Conservation (phyloP, 2,797 vertebrate species). For the Capromys pilorides region DNA sequence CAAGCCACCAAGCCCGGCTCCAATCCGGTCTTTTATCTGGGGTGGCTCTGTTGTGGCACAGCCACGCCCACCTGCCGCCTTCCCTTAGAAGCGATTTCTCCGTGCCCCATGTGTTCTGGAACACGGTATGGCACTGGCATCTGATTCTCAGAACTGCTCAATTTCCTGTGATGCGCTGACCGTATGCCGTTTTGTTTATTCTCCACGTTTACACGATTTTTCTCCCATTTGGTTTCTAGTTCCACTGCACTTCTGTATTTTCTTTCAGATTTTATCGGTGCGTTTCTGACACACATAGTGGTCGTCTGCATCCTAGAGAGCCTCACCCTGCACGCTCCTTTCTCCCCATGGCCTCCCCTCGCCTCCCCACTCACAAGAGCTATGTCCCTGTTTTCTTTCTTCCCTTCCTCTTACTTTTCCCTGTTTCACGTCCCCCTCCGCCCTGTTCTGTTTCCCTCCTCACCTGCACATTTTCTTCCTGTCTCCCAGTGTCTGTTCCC, state of each 20-base stretch:
- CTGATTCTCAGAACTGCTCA: not conserved
- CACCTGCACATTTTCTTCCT: too few relatives aligned
- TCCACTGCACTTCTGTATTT: not conserved
- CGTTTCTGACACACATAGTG: not conserved
- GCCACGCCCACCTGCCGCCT: accelerated
- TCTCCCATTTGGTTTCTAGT: not conserved
- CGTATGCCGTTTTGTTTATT: accelerated
- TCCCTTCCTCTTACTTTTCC: too few relatives aligned
- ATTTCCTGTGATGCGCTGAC: not conserved
- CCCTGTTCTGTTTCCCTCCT: too few relatives aligned
- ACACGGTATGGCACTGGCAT: too few relatives aligned
- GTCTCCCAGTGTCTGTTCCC: too few relatives aligned
- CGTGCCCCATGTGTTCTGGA: too few relatives aligned
- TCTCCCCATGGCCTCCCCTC: not conserved
- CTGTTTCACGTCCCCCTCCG: too few relatives aligned
- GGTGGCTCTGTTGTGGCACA: not conserved
- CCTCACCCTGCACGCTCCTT: not conserved
- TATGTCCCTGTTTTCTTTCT: not conserved
- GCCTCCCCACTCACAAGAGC: not conserved
- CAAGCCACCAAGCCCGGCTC: too few relatives aligned
- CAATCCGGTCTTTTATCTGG: too few relatives aligned
- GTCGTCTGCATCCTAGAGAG: not conserved
- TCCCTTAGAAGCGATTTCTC: not conserved
- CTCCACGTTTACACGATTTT: not conserved
- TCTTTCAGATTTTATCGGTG: not conserved